phyloP scores from a whole-genome alignment of 1,140 invertebrate genomes.

The Drosophila parabipectinata region DNA sequence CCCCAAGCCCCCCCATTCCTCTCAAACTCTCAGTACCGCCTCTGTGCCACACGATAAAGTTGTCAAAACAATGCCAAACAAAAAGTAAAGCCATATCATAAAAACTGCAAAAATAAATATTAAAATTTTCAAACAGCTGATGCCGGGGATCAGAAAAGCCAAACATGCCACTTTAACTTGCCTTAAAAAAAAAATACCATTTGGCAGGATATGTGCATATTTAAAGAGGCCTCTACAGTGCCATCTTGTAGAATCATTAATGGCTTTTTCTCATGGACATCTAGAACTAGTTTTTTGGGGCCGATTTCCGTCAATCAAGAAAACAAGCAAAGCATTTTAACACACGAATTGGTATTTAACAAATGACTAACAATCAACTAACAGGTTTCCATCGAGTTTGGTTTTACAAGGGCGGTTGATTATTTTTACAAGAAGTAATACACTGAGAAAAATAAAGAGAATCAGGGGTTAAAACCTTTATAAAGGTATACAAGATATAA shows the following conservation, averaged over 20 bases:
- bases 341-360: conserved; percentile 42
- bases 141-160: conserved; percentile 19
- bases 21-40: not conserved
- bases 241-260: conserved; percentile 36
- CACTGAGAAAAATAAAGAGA: not conserved
- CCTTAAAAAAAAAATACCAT: not conserved
- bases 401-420: conserved; percentile 28
- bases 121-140: conserved; percentile 20
- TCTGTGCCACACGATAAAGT: conserved; percentile 47
- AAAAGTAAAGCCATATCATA: conserved; percentile 13
- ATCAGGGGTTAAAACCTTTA: no score
- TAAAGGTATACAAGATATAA: no score
- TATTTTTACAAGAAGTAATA: conserved; percentile 1
- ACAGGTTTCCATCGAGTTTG: conserved; percentile 33
- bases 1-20: conserved; percentile 1
- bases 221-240: conserved; percentile 26
- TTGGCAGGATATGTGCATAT: not conserved
- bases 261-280: conserved; percentile 31
- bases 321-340: conserved; percentile 49
- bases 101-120: conserved; percentile 27
- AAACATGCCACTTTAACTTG: conserved; percentile 1
- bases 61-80: conserved; percentile 65
- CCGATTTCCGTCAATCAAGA: conserved; percentile 43
- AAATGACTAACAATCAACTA: conserved; percentile 38
- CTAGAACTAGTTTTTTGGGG: conserved; percentile 22